phyloP scores from a whole-genome alignment of 1,140 invertebrate species.

The Caenorhabditis briggsae region DNA sequence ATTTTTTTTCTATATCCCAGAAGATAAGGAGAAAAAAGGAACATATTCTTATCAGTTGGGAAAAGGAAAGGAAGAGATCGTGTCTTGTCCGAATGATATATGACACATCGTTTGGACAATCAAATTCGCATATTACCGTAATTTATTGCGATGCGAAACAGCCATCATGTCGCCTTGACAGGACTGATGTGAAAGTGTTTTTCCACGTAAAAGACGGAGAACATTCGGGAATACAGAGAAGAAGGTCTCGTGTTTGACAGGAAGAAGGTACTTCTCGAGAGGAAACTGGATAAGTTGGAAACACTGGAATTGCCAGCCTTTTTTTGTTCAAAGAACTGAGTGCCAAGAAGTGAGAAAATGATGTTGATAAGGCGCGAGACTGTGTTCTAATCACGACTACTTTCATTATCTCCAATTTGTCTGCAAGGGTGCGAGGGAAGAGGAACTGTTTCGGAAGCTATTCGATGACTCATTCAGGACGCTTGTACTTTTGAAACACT shows the following conservation, averaged over 20 bases:
- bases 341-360: background rate
- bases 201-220: background rate
- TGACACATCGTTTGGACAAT: constrained; percentile 40
- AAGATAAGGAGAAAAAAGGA: constrained; percentile 22
- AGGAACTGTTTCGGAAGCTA: background rate
- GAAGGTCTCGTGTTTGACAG: background rate
- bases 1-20: background rate
- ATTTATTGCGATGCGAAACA: constrained; percentile 52
- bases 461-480: constrained; percentile 7
- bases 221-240: background rate
- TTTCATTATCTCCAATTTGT: background rate
- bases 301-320: constrained; percentile 25
- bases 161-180: constrained; percentile 36
- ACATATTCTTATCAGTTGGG: constrained; percentile 4
- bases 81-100: constrained; percentile 12
- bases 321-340: background rate
- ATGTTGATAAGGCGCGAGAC: constrained; percentile 2
- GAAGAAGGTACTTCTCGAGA: background rate
- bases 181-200: background rate
- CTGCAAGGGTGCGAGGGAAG: background rate
- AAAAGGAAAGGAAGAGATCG: background rate
- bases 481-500: constrained; percentile 1
- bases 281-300: constrained; percentile 37
- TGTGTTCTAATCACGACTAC: constrained; percentile 16
- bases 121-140: constrained; percentile 51